A percentile compares a stretch with the other conserved stretches of the same genome.
These are phyloP conservation scores for Ferdinandea cuprea DNA, from an alignment of 2,888 invertebrate genomes.

Conservation along the genomic window DNA sequence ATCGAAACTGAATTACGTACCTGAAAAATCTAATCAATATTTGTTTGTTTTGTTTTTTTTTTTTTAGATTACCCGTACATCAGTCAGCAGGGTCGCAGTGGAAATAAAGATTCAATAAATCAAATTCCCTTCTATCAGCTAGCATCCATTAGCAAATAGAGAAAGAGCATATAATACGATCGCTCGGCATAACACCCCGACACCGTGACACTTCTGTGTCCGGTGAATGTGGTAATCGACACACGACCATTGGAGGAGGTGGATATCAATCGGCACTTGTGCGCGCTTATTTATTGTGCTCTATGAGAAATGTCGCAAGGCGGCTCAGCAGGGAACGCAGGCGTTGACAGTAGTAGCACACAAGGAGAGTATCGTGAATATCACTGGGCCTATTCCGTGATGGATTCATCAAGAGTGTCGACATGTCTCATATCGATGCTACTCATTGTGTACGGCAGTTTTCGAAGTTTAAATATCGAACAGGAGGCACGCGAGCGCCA, in stretches of 20 bases:
- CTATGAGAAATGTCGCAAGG: conserved; percentile 75
- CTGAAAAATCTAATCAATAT: conserved; percentile 13
- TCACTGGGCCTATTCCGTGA: conserved; percentile 96
- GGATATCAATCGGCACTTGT: conserved; percentile 52
- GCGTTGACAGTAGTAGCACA: conserved; percentile 78
- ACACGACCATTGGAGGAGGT: conserved; percentile 6
- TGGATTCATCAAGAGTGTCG: conserved; percentile 98
- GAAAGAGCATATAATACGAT: conserved; percentile 5
- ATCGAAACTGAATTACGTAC: not conserved
- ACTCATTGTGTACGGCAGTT: conserved; percentile 98
- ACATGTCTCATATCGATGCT: conserved; percentile 98
- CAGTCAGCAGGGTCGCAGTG: conserved; percentile 17
- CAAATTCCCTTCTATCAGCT: not conserved
- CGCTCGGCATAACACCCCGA: conserved; percentile 29
- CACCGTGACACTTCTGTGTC: conserved; percentile 73
- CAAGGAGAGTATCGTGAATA: conserved; percentile 84
- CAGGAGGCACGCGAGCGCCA: conserved; percentile 94
- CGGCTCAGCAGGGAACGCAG: conserved; percentile 70
- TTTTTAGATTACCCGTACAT: conserved; percentile 20
- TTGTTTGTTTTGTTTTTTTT: conserved; percentile 5
- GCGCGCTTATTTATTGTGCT: conserved; percentile 50
- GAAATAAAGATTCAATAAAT: conserved; percentile 45
- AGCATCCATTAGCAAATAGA: not conserved
- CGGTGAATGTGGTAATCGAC: conserved; percentile 55
- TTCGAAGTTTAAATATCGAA: conserved; percentile 97